Evolutionary conservation across 2,113 vertebrate species (phyloP).

Genomic region (Brachyhypopomus gauderio): DNA sequence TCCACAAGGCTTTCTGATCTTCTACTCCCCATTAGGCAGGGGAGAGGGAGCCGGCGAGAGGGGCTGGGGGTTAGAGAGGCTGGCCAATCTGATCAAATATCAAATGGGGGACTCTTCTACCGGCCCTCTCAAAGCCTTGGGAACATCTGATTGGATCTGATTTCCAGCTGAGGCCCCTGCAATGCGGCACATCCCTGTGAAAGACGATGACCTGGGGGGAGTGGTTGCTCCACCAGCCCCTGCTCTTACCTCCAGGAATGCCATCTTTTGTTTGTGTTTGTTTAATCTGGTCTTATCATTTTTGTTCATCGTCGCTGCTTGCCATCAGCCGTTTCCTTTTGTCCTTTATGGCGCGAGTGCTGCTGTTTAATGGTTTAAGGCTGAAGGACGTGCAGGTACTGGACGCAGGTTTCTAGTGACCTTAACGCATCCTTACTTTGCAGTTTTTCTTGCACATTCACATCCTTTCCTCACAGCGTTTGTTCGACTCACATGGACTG

Average conservation of each 20-base stretch:
- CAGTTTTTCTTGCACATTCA: too few relatives aligned
- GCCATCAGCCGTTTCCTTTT: constrained; percentile 16
- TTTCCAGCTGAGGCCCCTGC: constrained; percentile 51
- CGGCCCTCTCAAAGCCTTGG: constrained; percentile 55
- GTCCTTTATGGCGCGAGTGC: neutral
- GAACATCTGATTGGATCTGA: constrained; percentile 61
- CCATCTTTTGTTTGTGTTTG: constrained; percentile 43
- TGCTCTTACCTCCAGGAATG: constrained; percentile 55
- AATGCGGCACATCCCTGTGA: constrained; percentile 49
- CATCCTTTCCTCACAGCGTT: neutral
- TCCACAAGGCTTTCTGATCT: constrained; percentile 63
- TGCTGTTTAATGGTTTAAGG: neutral
- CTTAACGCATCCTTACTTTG: too few relatives aligned
- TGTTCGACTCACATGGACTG: neutral
- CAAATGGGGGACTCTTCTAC: constrained; percentile 61
- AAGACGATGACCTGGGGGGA: constrained; percentile 55
- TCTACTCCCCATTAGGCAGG: constrained; percentile 59
- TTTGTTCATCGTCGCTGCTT: constrained; percentile 29
- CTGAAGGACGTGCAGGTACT: neutral
- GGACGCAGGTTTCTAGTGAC: neutral
- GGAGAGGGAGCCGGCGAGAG: constrained; percentile 46
- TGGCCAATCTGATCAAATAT: constrained; percentile 68
- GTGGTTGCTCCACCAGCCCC: constrained; percentile 31
- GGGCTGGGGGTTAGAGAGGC: constrained; percentile 43
- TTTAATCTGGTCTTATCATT: constrained; percentile 42